phyloP scores from a whole-genome alignment of 2,113 vertebrate species.

The Cyprinodon tularosa region DNA sequence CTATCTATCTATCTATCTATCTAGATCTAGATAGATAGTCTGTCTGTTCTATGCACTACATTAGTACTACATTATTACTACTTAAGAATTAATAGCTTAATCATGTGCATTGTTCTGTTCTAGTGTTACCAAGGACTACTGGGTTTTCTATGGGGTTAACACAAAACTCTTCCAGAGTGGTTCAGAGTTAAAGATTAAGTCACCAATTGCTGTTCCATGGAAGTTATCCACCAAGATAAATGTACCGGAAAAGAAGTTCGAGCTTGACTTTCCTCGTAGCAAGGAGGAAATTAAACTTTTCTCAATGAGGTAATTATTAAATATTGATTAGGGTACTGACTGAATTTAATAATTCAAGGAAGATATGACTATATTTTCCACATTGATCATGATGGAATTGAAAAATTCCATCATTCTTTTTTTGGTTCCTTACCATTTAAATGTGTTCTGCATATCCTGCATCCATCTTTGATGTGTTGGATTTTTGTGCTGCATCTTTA shows the following conservation, averaged over 20 bases:
- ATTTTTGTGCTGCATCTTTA: background rate
- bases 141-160: constrained; percentile 79
- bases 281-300: constrained; percentile 61
- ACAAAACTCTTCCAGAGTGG: constrained; percentile 79
- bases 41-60: no score
- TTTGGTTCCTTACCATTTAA: no score
- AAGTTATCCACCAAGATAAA: constrained; percentile 69
- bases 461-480: no score
- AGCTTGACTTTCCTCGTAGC: constrained; percentile 63
- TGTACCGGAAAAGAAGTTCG: constrained; percentile 52
- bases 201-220: constrained; percentile 63
- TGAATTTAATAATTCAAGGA: background rate
- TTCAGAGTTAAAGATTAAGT: constrained; percentile 67
- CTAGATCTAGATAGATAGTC: no score
- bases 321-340: background rate
- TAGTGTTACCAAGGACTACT: constrained; percentile 73
- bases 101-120: background rate
- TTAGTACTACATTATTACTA: no score
- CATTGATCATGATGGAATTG: background rate
- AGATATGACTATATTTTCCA: background rate
- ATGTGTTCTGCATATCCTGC: no score
- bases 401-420: background rate
- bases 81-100: no score
- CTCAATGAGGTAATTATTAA: constrained; percentile 66
- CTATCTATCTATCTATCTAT: no score